Conservation (phyloP, 2,888 invertebrate species). For the Heliconius cydno region DNA sequence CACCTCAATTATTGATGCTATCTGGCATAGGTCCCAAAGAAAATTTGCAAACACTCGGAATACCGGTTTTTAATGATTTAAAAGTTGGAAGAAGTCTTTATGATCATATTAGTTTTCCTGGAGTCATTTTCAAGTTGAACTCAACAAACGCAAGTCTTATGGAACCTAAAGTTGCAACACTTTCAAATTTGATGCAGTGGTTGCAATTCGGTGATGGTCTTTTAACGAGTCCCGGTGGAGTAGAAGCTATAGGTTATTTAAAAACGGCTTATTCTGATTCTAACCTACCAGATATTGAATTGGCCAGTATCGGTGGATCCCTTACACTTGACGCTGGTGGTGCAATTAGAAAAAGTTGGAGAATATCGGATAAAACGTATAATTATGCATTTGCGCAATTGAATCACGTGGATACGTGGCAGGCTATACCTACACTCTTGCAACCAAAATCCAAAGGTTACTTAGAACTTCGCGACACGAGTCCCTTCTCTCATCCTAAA, state of each 20-base stretch:
- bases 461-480: constrained; percentile 87
- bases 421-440: constrained; percentile 87
- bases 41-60: constrained; percentile 81
- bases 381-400: constrained; percentile 82
- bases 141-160: constrained; percentile 72
- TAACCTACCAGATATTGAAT: constrained; percentile 85
- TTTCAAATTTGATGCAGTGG: constrained; percentile 74
- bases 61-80: constrained; percentile 85
- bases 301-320: constrained; percentile 86
- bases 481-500: constrained; percentile 89
- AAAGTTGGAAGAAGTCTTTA: constrained; percentile 87
- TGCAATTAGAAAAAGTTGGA: constrained; percentile 80
- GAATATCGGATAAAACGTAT: constrained; percentile 83
- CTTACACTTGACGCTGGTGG: constrained; percentile 84
- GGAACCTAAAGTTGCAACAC: constrained; percentile 71
- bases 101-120: constrained; percentile 84
- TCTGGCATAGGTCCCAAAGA: constrained; percentile 87
- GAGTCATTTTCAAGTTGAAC: constrained; percentile 75
- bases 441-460: constrained; percentile 89
- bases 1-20: constrained; percentile 95
- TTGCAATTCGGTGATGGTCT: constrained; percentile 81
- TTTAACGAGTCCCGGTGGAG: constrained; percentile 84
- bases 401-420: constrained; percentile 83
- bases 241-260: constrained; percentile 86
- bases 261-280: constrained; percentile 83